Conservation (phyloP, 2,888 invertebrate species). For the Romanomermis culicivorax region DNA sequence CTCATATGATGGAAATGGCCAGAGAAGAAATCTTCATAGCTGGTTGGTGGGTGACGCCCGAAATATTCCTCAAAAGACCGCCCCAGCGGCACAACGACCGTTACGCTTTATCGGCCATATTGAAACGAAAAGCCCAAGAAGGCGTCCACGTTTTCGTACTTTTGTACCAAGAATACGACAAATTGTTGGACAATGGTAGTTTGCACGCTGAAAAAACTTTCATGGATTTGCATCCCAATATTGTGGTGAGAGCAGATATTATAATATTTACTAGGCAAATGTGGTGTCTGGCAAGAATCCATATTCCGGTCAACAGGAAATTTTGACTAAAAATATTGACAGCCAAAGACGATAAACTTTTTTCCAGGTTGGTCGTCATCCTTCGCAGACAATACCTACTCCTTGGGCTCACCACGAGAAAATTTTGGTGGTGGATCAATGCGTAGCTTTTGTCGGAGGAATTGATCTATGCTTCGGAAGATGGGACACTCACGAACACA, state of each 20-base stretch:
- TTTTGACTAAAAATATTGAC: background rate
- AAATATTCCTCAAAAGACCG: conserved; percentile 32
- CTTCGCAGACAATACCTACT: conserved; percentile 53
- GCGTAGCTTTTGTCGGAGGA: conserved; percentile 76
- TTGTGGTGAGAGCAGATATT: conserved; percentile 32
- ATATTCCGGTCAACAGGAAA: no score
- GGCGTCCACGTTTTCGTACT: conserved; percentile 76
- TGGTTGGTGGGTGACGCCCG: conserved; percentile 63
- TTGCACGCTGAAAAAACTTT: conserved; percentile 75
- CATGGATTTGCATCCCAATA: conserved; percentile 40
- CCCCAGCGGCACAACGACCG: conserved; percentile 28
- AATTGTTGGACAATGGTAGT: conserved; percentile 85
- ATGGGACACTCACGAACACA: conserved; percentile 78
- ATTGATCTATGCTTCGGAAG: conserved; percentile 91
- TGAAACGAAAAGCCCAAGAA: conserved; percentile 34
- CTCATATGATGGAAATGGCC: conserved; percentile 38
- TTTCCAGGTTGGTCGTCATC: conserved; percentile 66
- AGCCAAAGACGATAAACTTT: background rate
- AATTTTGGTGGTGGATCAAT: conserved; percentile 79
- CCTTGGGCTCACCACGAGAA: conserved; percentile 96
- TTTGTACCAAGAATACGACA: conserved; percentile 85
- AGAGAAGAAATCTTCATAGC: conserved; percentile 89
- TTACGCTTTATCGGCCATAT: conserved; percentile 32
- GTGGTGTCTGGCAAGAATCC: background rate
- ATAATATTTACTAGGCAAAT: no score